These are phyloP conservation scores for Cydia splendana DNA, from an alignment of 1,140 invertebrate species.

Conservation along the genomic window DNA sequence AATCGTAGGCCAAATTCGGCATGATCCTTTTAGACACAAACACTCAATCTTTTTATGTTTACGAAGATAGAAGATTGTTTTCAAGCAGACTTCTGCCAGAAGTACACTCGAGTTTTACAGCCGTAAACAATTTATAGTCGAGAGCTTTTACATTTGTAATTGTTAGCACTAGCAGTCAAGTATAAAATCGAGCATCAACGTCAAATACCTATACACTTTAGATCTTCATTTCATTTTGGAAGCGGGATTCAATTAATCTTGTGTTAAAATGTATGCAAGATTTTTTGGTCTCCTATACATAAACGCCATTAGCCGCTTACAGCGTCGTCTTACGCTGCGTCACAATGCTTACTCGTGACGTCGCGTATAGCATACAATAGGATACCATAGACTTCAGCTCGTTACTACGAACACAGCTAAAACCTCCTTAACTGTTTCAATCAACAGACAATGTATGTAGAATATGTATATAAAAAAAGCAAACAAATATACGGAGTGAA, in stretches of 20 bases:
- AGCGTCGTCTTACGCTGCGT: too few species aligned
- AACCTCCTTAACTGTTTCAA: too few species aligned
- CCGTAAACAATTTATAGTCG: not conserved
- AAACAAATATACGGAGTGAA: too few species aligned
- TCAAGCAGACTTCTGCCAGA: constrained; percentile 3
- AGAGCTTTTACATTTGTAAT: not conserved
- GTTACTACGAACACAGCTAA: too few species aligned
- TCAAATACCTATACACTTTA: not conserved
- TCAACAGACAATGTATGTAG: too few species aligned
- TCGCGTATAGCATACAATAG: too few species aligned
- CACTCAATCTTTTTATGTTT: not conserved
- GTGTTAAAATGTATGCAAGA: not conserved
- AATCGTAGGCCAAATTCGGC: too few species aligned
- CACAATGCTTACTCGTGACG: too few species aligned
- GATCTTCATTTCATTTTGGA: not conserved
- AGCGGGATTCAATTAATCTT: not conserved
- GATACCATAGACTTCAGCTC: too few species aligned
- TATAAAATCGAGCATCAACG: not conserved
- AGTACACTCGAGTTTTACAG: not conserved
- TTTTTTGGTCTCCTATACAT: too few species aligned
- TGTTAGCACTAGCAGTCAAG: not conserved
- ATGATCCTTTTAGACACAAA: not conserved
- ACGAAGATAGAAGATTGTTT: not conserved
- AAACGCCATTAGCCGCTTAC: too few species aligned
- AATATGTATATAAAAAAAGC: too few species aligned